These are phyloP conservation scores for Diadema setosum DNA, from an alignment of 35 echinoderm and acorn worm genomes.

Conservation along the genomic window DNA sequence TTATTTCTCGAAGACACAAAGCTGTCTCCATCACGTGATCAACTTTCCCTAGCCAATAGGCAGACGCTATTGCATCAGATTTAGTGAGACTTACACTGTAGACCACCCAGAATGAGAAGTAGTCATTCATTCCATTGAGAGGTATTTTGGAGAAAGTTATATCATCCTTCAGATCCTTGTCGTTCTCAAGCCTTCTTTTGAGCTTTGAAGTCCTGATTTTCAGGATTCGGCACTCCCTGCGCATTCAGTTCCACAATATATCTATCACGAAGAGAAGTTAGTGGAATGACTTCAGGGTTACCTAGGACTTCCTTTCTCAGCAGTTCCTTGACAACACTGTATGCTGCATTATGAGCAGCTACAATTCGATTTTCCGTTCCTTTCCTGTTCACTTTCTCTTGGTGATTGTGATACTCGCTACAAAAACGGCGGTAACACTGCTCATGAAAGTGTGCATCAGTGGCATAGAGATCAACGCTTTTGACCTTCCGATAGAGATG, in stretches of 20 bases:
- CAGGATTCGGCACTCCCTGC: conserved; percentile 36
- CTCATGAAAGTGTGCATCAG: conserved; percentile 3
- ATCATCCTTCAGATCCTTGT: background rate
- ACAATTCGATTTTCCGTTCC: background rate
- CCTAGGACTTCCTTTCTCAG: background rate
- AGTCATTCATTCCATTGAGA: background rate
- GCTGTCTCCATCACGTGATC: background rate
- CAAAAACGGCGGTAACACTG: background rate
- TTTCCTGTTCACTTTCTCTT: background rate
- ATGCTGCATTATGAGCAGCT: conserved; percentile 26
- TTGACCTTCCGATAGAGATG: background rate
- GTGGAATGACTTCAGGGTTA: background rate
- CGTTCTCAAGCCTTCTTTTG: conserved; percentile 29
- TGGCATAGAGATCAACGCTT: background rate
- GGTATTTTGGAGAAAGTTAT: conserved; percentile 26
- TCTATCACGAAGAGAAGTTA: background rate
- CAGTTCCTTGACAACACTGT: background rate
- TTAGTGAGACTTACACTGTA: background rate
- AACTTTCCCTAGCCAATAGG: background rate
- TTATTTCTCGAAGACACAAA: background rate
- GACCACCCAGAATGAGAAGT: background rate
- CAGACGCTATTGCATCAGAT: background rate
- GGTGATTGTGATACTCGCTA: background rate
- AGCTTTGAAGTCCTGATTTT: conserved; percentile 53
- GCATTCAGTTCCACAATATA: conserved; percentile 31